These are phyloP conservation scores for Toxonevra muliebris DNA, from an alignment of 2,888 invertebrate genomes.

Conservation along the genomic window DNA sequence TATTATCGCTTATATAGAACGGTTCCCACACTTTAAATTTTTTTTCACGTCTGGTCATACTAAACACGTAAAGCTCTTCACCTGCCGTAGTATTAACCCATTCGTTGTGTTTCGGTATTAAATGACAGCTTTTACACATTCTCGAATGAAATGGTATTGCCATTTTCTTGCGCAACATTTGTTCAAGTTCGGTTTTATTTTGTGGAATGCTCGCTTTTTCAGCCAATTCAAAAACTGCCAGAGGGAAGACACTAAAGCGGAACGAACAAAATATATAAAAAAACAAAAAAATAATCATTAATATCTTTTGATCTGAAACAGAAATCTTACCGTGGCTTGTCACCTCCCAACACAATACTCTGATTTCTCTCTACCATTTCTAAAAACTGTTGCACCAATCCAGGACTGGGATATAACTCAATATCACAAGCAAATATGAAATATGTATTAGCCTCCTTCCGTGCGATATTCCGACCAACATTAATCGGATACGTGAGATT, in stretches of 20 bases:
- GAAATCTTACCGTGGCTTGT: not conserved
- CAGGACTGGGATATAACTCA: conserved; percentile 86
- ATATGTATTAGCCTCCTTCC: conserved; percentile 80
- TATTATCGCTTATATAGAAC: conserved; percentile 88
- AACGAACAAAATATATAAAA: not conserved
- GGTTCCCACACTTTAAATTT: conserved; percentile 86
- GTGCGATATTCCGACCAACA: conserved; percentile 84
- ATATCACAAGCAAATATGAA: conserved; percentile 86
- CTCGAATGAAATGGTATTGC: conserved; percentile 46
- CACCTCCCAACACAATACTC: conserved; percentile 49
- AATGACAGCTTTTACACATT: conserved; percentile 45
- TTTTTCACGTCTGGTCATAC: conserved; percentile 77
- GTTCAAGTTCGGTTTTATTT: conserved; percentile 48
- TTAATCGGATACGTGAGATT: conserved; percentile 87
- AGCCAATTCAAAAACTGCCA: conserved; percentile 52
- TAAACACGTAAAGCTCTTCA: conserved; percentile 66
- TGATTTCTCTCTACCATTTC: conserved; percentile 78
- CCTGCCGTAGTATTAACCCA: conserved; percentile 39
- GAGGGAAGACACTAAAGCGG: conserved; percentile 44
- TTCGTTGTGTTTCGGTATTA: conserved; percentile 41
- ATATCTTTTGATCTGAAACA: not conserved
- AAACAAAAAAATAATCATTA: not conserved
- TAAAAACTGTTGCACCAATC: conserved; percentile 78
- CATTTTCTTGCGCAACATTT: conserved; percentile 35
- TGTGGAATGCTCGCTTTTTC: conserved; percentile 43